A percentile compares a stretch with the other conserved stretches of the same genome.
These are phyloP conservation scores for Coecobrya sp. DNA, from an alignment of 2,888 invertebrate species.

Conservation along the genomic window DNA sequence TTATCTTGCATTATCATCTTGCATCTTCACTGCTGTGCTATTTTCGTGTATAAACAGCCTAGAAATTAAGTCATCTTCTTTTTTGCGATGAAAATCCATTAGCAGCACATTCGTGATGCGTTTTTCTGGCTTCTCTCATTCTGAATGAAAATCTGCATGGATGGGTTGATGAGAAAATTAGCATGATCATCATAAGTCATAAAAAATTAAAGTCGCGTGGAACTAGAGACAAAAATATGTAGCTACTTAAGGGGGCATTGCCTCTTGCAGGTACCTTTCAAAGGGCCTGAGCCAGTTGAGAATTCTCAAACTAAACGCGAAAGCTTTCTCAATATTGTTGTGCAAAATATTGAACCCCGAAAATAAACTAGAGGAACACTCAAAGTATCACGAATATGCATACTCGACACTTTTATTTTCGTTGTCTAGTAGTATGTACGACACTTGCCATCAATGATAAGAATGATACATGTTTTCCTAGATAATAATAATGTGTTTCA, in stretches of 20 bases:
- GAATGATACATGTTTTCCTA: slow-evolving; percentile 44
- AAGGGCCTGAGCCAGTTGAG: too few species aligned
- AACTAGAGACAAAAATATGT: too few species aligned
- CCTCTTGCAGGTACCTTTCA: too few species aligned
- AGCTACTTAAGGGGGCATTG: too few species aligned
- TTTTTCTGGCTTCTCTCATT: background rate
- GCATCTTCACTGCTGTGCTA: background rate
- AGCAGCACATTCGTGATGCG: slow-evolving; percentile 1
- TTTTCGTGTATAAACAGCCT: background rate
- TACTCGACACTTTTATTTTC: background rate
- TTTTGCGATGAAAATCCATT: slow-evolving; percentile 50
- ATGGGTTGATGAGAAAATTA: slow-evolving; percentile 78
- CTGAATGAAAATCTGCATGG: slow-evolving; percentile 48
- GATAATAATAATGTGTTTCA: slow-evolving; percentile 66
- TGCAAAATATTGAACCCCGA: too few species aligned
- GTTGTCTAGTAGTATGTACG: background rate
- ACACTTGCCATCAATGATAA: slow-evolving; percentile 53
- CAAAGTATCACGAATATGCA: too few species aligned
- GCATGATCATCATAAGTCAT: slow-evolving; percentile 56
- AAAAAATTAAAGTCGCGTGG: too few species aligned
- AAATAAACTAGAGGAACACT: too few species aligned
- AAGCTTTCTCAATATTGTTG: too few species aligned
- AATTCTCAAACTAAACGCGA: too few species aligned
- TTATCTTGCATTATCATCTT: too few species aligned
- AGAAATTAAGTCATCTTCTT: slow-evolving; percentile 72